Percentiles rank a stretch among this genome's conserved stretches.
phyloP scores from a whole-genome alignment of 2,113 vertebrate genomes.

The Brachionichthys hirsutus region DNA sequence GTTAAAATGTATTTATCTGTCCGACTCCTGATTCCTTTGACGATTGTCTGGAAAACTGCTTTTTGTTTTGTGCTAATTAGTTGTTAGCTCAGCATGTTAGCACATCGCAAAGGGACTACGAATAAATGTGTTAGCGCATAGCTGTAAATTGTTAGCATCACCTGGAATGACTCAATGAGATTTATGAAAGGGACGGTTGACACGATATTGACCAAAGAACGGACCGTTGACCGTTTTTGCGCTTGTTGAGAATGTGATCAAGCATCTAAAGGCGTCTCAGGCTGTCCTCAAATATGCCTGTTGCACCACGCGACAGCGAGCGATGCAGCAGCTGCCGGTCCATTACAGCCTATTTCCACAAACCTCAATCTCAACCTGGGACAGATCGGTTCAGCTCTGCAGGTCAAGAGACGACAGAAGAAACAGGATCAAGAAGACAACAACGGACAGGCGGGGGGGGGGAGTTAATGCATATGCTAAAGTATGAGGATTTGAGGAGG shows the following conservation, averaged over 20 bases:
- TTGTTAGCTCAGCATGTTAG: neutral
- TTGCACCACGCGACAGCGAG: no score
- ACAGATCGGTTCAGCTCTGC: slow-evolving; percentile 18
- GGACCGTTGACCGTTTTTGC: neutral
- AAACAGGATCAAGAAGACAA: slow-evolving; percentile 18
- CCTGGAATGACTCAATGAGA: no score
- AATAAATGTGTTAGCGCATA: no score
- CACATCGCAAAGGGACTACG: no score
- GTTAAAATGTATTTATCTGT: no score
- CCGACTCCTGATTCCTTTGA: no score
- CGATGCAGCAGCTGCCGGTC: no score
- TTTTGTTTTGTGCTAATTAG: neutral
- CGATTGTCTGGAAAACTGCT: no score
- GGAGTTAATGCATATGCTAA: neutral
- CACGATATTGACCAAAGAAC: slow-evolving; percentile 19
- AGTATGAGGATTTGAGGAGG: neutral
- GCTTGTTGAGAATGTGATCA: neutral
- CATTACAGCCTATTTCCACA: no score
- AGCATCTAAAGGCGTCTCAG: slow-evolving; percentile 7
- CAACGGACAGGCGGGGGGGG: neutral
- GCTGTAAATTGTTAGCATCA: no score
- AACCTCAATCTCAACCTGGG: slow-evolving; percentile 24
- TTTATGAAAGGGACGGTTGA: no score
- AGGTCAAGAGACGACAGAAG: slow-evolving; percentile 18
- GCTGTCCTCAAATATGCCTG: no score